A percentile compares a stretch with the other conserved stretches of the same genome.
Conservation (phyloP, 1,140 invertebrate species). For the Panagrolaimus sp. region DNA sequence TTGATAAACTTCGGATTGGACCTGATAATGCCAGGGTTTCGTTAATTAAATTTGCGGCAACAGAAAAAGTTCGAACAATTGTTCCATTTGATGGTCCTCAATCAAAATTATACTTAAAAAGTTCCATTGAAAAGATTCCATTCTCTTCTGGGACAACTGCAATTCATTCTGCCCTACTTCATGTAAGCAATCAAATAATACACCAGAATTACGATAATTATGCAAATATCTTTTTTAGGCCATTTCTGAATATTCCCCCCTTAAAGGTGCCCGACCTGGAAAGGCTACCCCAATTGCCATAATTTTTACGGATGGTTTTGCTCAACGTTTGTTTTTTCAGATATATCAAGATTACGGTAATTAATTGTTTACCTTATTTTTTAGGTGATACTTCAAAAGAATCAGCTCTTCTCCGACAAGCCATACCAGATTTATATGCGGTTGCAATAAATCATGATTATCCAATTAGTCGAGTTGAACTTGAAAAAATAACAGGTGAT, state of each 20-base stretch:
- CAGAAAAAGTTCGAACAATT: slow-evolving; percentile 47
- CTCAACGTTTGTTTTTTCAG: slow-evolving; percentile 13
- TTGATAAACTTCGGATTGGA: slow-evolving; percentile 36
- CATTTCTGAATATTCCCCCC: slow-evolving; percentile 29
- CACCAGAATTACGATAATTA: not conserved
- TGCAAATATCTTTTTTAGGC: slow-evolving; percentile 30
- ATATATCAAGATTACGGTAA: too few relatives aligned
- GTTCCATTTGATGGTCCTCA: slow-evolving; percentile 41
- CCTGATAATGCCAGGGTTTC: slow-evolving; percentile 48
- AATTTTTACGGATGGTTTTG: slow-evolving; percentile 45
- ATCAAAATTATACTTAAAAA: slow-evolving; percentile 16
- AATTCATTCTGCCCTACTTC: slow-evolving; percentile 45
- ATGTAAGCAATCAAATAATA: slow-evolving; percentile 24
- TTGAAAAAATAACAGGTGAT: slow-evolving; percentile 24
- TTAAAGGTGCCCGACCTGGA: slow-evolving; percentile 34
- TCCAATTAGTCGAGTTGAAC: slow-evolving; percentile 22
- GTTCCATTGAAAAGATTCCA: slow-evolving; percentile 29
- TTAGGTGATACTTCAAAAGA: slow-evolving; percentile 31
- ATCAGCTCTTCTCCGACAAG: slow-evolving; percentile 22
- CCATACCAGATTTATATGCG: slow-evolving; percentile 34
- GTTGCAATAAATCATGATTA: slow-evolving; percentile 38
- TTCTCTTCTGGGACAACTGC: slow-evolving; percentile 50
- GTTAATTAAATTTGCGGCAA: slow-evolving; percentile 51
- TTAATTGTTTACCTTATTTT: too few relatives aligned
- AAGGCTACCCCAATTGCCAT: slow-evolving; percentile 33